Evolutionary conservation across 2,888 invertebrate genomes (phyloP), one percentile per base, ranked within the genome.

Genomic region (Drosophila sordidapex): DNA sequence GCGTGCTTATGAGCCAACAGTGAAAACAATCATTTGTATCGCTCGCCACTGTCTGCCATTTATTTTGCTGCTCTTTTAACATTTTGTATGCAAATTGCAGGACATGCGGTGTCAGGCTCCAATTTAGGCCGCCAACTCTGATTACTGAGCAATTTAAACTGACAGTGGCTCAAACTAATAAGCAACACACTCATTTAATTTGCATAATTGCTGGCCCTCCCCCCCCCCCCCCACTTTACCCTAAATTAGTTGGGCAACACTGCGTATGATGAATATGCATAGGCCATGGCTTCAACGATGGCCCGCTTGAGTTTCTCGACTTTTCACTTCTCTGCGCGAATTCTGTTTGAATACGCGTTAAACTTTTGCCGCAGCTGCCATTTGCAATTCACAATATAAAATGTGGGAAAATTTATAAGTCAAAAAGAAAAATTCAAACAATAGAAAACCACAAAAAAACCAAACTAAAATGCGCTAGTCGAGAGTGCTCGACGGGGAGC

Each of bases 81-180:
- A 84, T 87, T 84, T 81, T 38, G 64, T 73, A 86, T 86, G 84
- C 81, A 86, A 86, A 86, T 86, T 86, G 76, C 75, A 69, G 64
- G 43, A 76, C 70, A 84, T 81, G 79, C 70, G 72, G 81, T 81
- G 82, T 87, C 82, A 73, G 74, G 62, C 52, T 53, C 46, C 11
- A 31, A 8, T 25, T 53, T 10, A 10, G 15, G 15, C 27, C 53
- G 13, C n/a, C 59, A n/a, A 53, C 31, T 25, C 48, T 27, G 46
- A 52, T 63, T 46, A 60, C 66, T 49, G 67, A 21, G 38, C 59
- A 75, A 78, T 74, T 81, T 59, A 54, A 56, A 48, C 61, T 61
- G 60, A 63, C 77, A 83, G 68, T 77, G 83, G 84, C 74, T 87
- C 83, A 87, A 87, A 87, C 73, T 87, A 87, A 85, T 85, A 83